Evolutionary conservation across 2,113 vertebrate genomes (phyloP).

Genomic region (Elachura formosa): DNA sequence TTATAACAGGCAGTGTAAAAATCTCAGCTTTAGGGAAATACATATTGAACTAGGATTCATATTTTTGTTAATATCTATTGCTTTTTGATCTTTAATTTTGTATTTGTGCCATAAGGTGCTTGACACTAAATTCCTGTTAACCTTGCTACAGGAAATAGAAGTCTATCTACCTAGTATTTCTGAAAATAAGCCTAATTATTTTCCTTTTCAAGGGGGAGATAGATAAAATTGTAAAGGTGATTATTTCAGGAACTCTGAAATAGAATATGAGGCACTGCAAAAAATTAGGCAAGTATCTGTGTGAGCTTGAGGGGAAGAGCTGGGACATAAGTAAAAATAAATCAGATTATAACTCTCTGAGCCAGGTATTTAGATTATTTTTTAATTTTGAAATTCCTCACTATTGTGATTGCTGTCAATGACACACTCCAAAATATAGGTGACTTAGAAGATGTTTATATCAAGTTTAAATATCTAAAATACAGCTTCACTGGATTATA

Average conservation of each 20-base stretch:
- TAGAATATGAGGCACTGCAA: not conserved
- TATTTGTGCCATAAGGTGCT: not conserved
- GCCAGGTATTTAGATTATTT: not conserved
- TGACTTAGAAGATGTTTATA: not conserved
- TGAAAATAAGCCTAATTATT: not conserved
- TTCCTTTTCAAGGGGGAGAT: not conserved
- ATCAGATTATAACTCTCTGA: not conserved
- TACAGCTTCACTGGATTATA: not conserved
- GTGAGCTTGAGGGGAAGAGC: not conserved
- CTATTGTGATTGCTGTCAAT: not conserved
- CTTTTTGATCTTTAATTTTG: not conserved
- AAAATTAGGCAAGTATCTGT: not conserved
- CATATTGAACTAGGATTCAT: not conserved
- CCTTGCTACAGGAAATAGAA: not conserved
- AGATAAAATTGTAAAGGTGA: not conserved
- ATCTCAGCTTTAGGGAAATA: not conserved
- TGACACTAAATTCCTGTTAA: not conserved
- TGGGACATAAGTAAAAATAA: not conserved
- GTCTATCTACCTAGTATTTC: not conserved
- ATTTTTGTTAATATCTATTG: not conserved
- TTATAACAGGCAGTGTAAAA: too few relatives aligned
- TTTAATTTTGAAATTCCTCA: not conserved
- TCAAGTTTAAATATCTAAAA: not conserved
- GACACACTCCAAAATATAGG: not conserved
- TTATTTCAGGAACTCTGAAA: not conserved